Evolutionary conservation across 2,888 invertebrate species (phyloP).

Genomic region (Ceramica pisi): DNA sequence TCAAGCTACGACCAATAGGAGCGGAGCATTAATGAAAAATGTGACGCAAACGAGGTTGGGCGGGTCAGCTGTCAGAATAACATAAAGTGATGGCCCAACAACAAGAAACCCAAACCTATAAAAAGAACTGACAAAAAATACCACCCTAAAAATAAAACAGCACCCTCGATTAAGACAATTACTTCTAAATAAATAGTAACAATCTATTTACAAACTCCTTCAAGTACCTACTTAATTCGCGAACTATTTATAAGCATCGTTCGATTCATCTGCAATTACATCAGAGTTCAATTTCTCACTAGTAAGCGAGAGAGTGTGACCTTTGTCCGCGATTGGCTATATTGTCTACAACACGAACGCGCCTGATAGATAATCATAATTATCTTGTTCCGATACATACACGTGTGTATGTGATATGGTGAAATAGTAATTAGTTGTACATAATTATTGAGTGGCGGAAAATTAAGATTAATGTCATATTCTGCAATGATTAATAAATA

Average conservation of each 20-base stretch:
- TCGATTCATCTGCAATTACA: slow-evolving; percentile 24
- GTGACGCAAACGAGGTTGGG: no score
- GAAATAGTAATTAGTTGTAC: slow-evolving; percentile 27
- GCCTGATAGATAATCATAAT: slow-evolving; percentile 26
- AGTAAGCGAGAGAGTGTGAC: slow-evolving; percentile 30
- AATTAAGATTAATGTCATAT: not conserved
- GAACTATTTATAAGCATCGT: slow-evolving; percentile 1
- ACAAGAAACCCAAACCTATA: not conserved
- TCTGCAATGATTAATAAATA: not conserved
- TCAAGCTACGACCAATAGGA: no score
- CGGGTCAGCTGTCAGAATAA: no score
- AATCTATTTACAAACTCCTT: slow-evolving; percentile 4
- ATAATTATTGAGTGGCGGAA: not conserved
- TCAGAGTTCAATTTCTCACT: slow-evolving; percentile 34
- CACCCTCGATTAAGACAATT: no score
- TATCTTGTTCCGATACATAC: slow-evolving; percentile 33
- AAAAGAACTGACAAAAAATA: not conserved
- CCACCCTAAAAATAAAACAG: not conserved
- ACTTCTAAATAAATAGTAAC: slow-evolving; percentile 4
- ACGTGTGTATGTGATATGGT: slow-evolving; percentile 33
- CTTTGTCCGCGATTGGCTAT: slow-evolving; percentile 36
- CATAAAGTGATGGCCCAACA: no score
- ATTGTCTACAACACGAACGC: slow-evolving; percentile 25
- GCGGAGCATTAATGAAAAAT: no score
- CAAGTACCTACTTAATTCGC: not conserved